Evolutionary conservation across 2,888 invertebrate genomes (phyloP).

Genomic region (Empis stercorea): DNA sequence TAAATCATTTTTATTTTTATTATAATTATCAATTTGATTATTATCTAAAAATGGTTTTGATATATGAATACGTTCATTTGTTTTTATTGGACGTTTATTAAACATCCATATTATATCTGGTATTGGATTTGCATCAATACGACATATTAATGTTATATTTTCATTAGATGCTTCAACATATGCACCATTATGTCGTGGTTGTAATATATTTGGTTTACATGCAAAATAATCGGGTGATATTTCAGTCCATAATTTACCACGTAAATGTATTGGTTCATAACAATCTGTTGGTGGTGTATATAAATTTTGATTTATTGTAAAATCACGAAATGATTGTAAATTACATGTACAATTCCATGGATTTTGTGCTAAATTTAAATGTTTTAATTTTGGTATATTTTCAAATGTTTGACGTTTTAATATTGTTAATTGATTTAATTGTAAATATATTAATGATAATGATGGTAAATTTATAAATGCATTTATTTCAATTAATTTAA

Average conservation of each 20-base stretch:
- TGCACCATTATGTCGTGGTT: constrained; percentile 39
- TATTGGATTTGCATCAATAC: constrained; percentile 46
- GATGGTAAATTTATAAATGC: constrained; percentile 58
- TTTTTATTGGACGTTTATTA: constrained; percentile 27
- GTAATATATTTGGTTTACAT: constrained; percentile 62
- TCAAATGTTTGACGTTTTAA: constrained; percentile 52
- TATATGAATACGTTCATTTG: constrained; percentile 26
- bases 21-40: constrained; percentile 39
- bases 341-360: constrained; percentile 85
- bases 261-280: constrained; percentile 52
- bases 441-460: constrained; percentile 54
- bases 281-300: constrained; percentile 65
- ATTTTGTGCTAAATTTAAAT: constrained; percentile 64
- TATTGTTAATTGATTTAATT: constrained; percentile 59
- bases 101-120: constrained; percentile 60
- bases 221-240: constrained; percentile 62
- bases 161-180: constrained; percentile 49
- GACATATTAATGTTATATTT: constrained; percentile 61
- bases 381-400: constrained; percentile 51
- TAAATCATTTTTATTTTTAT: constrained; percentile 43
- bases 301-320: constrained; percentile 57
- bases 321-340: constrained; percentile 64
- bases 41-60: constrained; percentile 7
- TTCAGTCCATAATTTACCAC: constrained; percentile 60
- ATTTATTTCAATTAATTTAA: constrained; percentile 53